phyloP scores from a whole-genome alignment of 2,888 invertebrate species.

The Drosophila neutralis region DNA sequence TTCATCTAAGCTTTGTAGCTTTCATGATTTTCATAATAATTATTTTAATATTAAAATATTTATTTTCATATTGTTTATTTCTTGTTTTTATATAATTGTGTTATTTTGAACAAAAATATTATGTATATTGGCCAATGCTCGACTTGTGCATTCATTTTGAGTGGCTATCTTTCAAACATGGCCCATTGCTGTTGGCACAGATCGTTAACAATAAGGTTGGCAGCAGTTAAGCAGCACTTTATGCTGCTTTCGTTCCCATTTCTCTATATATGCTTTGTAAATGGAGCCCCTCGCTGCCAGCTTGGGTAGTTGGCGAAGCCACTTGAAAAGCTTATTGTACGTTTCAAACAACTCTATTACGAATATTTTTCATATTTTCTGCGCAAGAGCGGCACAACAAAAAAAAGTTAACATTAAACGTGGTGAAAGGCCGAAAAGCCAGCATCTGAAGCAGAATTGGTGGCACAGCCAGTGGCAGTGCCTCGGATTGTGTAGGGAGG shows the following conservation, averaged over 20 bases:
- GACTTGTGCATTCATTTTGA: background rate
- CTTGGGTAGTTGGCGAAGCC: slow-evolving; percentile 57
- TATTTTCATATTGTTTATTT: background rate
- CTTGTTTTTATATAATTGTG: background rate
- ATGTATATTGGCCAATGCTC: background rate
- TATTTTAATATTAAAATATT: background rate
- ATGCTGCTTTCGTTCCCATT: slow-evolving; percentile 34
- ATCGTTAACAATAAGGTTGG: slow-evolving; percentile 38
- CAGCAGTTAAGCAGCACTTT: slow-evolving; percentile 56
- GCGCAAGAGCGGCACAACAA: slow-evolving; percentile 43
- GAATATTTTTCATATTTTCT: slow-evolving; percentile 81
- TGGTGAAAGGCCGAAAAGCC: slow-evolving; percentile 63
- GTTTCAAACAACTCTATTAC: slow-evolving; percentile 82
- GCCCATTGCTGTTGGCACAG: slow-evolving; percentile 10
- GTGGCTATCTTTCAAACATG: slow-evolving; percentile 3
- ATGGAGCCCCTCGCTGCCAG: slow-evolving; percentile 7
- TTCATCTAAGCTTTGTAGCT: background rate
- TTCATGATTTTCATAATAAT: background rate
- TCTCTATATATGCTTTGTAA: slow-evolving; percentile 13
- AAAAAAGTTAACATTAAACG: slow-evolving; percentile 70
- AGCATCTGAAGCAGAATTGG: slow-evolving; percentile 5
- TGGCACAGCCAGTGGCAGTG: slow-evolving; percentile 11
- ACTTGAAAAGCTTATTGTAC: slow-evolving; percentile 78
- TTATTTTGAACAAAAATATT: background rate
- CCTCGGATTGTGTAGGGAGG: slow-evolving; percentile 23